Base-by-base conservation (phyloP, 2,113 vertebrate species). In the Hoplias malabaricus region DNA sequence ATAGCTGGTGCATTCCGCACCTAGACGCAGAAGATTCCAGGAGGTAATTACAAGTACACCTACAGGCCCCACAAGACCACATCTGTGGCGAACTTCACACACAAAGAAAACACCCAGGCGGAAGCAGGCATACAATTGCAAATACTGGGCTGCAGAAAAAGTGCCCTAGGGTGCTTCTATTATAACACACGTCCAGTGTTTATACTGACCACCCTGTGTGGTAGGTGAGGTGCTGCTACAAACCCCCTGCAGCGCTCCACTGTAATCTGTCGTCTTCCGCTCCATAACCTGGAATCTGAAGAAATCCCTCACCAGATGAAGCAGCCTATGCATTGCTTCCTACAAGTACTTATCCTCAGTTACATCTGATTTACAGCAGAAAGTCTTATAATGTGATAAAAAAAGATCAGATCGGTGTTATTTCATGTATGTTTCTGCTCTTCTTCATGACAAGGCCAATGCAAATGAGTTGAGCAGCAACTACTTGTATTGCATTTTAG, bases 251-350 rank as follows among this genome's bases (percentile, higher is more conserved):
- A 27, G 78, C 19, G 33, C 27, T 62, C 29, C 63, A 54, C 71
- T 40, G 1, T 27, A 68, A 67, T 53, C 38, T 1, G 42, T 19
- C 7, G 23, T 62, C 62, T 54, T 31, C 88, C 84, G 88, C 87
- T 87, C 88, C 83, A 82, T 84, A 43, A 72, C 82, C 75, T 81
- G 90, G 90, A 92, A 91, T 92, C 82, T 86, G 79, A 91, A 87
- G 86, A 85, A 90, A 89, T 87, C 84, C 86, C 87, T 90, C 86
- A 87, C 86, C 87, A 86, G 86, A 79, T 85, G 78, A 83, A 81
- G 85, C 14, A 29, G 36, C 33, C 67, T 83, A 84, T 67, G 80
- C 56, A 63, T 68, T 62, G 84, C 82, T 86, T 89, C 85, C 80
- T 80, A 65, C 80, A 68, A n/a, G n/a, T n/a, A n/a, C n/a, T n/a